Percentiles rank a stretch among this genome's conserved stretches.
Conservation (phyloP, 2,888 invertebrate species). For the Biston stratarius region DNA sequence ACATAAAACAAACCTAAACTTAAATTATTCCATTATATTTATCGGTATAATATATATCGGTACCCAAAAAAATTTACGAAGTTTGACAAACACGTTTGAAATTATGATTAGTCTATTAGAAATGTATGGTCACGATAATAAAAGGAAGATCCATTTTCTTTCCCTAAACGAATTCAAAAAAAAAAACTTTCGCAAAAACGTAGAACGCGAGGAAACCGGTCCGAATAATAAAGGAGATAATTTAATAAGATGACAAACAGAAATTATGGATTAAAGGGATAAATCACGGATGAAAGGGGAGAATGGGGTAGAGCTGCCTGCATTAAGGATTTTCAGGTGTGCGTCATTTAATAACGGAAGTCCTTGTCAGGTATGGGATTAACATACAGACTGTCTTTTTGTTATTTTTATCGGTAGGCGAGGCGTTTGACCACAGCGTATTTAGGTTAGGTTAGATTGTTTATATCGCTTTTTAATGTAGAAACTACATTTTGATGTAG, state of each 20-base stretch:
- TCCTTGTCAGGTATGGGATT: no score
- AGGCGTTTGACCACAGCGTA: no score
- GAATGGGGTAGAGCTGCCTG: slow-evolving; percentile 6
- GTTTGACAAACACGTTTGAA: no score
- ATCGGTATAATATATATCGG: no score
- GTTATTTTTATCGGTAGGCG: background rate
- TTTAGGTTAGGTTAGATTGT: no score
- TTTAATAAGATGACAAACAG: slow-evolving; percentile 36
- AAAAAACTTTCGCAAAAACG: slow-evolving; percentile 6
- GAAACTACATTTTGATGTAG: background rate
- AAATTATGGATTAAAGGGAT: slow-evolving; percentile 28
- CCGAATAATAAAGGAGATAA: slow-evolving; percentile 23
- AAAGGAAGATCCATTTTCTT: background rate
- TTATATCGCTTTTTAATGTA: no score
- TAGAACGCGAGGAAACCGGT: slow-evolving; percentile 4
- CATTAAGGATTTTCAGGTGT: slow-evolving; percentile 10
- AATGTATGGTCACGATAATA: background rate
- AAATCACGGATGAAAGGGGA: slow-evolving; percentile 15
- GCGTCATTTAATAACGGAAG: background rate
- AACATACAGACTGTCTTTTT: background rate
- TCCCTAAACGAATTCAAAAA: slow-evolving; percentile 3
- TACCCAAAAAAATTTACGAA: no score
- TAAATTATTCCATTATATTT: no score
- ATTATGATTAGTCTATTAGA: no score
- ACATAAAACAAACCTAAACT: no score